phyloP scores from a whole-genome alignment of 2,113 vertebrate genomes.

The Tragelaphus buxtoni region DNA sequence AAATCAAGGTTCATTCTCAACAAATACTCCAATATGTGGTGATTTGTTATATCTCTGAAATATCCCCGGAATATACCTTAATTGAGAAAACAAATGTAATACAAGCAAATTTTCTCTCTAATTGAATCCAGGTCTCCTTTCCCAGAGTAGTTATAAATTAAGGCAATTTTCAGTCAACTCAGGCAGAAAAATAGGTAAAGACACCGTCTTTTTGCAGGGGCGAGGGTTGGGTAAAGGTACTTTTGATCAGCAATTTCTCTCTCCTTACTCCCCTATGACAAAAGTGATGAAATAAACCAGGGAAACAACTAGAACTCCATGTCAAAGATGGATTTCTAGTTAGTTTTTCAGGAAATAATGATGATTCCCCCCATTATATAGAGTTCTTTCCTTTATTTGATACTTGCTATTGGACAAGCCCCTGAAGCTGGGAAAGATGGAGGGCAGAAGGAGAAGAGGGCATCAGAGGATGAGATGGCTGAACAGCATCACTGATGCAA shows the following conservation, averaged over 20 bases:
- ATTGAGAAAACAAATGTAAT: slow-evolving; percentile 19
- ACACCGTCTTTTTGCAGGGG: background rate
- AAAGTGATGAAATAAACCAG: background rate
- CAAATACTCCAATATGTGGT: background rate
- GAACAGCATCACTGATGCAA: background rate
- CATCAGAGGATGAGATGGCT: background rate
- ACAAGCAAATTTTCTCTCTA: background rate
- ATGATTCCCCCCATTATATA: background rate
- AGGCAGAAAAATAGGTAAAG: background rate
- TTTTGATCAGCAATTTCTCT: background rate
- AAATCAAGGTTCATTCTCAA: slow-evolving; percentile 11
- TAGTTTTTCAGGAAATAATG: background rate
- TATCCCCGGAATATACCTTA: background rate
- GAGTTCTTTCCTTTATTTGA: background rate
- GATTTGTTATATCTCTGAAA: background rate
- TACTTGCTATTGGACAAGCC: background rate
- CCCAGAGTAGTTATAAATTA: background rate
- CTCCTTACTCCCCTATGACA: background rate
- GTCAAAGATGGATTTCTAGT: background rate
- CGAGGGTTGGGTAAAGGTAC: background rate
- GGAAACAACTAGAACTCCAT: background rate
- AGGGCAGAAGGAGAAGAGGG: background rate
- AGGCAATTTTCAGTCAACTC: background rate
- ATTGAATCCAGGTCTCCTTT: background rate
- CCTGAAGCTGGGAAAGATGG: background rate